Evolutionary conservation across 1,140 invertebrate genomes (phyloP).

Genomic region (Parasteatoda tepidariorum): DNA sequence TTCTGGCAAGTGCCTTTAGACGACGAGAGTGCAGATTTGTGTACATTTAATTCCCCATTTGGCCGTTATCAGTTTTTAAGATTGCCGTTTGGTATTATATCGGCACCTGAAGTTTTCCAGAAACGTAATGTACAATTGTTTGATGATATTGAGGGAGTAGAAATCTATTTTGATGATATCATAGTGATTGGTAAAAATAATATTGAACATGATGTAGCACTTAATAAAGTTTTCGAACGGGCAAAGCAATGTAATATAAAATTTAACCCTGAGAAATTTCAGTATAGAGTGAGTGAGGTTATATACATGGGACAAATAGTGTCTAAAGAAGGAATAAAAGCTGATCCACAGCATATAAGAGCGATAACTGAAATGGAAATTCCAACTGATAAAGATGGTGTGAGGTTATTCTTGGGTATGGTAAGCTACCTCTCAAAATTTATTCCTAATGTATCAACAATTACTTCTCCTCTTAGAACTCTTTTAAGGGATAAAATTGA

Average conservation of each 20-base stretch:
- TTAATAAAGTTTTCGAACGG: neutral
- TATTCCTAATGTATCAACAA: slow-evolving; percentile 39
- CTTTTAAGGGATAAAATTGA: slow-evolving; percentile 25
- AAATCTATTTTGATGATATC: slow-evolving; percentile 21
- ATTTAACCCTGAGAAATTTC: slow-evolving; percentile 52
- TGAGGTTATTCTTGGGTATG: slow-evolving; percentile 41
- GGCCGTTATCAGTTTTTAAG: slow-evolving; percentile 68
- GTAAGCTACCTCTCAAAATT: slow-evolving; percentile 43
- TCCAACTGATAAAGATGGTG: slow-evolving; percentile 35
- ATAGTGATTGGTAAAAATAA: neutral
- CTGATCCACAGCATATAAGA: slow-evolving; percentile 39
- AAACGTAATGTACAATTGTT: slow-evolving; percentile 9
- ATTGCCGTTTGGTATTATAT: slow-evolving; percentile 70
- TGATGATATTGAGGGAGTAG: slow-evolving; percentile 6
- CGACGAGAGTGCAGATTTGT: slow-evolving; percentile 20
- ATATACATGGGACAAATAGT: slow-evolving; percentile 47
- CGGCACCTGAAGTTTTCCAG: slow-evolving; percentile 65
- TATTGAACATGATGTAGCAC: slow-evolving; percentile 62
- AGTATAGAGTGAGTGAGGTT: slow-evolving; percentile 32
- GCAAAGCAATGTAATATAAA: slow-evolving; percentile 29
- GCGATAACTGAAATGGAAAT: slow-evolving; percentile 40
- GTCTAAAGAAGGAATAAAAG: slow-evolving; percentile 30
- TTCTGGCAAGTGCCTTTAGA: slow-evolving; percentile 22
- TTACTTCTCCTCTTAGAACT: slow-evolving; percentile 22
- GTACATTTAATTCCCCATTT: slow-evolving; percentile 41